These are phyloP conservation scores for Trypoxylus dichotomus DNA, from an alignment of 1,140 invertebrate species.

Conservation along the genomic window DNA sequence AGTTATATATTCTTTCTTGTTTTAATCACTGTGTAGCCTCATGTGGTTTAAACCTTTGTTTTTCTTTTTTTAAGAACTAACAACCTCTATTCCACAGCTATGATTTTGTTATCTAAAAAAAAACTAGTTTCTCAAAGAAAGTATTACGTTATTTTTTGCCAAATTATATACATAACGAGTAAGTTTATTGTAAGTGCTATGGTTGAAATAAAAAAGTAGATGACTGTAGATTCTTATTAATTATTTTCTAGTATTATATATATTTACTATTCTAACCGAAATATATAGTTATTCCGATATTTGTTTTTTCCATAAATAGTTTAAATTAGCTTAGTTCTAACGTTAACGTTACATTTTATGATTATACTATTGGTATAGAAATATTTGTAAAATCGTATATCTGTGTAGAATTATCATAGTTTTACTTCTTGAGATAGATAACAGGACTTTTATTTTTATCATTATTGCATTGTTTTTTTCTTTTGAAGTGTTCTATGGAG, in stretches of 20 bases:
- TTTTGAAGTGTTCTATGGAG: no score
- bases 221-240: neutral
- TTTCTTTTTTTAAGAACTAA: neutral
- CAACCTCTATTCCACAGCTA: conserved; percentile 40
- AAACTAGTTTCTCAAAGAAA: conserved; percentile 13
- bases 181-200: conserved; percentile 42
- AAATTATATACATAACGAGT: conserved; percentile 38
- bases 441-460: neutral
- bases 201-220: conserved; percentile 7
- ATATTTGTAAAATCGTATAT: neutral
- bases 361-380: neutral
- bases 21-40: no score
- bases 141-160: conserved; percentile 6
- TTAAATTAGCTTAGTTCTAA: conserved; percentile 1
- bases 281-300: neutral
- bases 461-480: neutral
- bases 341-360: neutral
- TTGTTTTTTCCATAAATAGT: conserved; percentile 1
- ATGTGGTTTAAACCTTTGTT: no score
- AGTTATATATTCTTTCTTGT: no score
- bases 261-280: neutral
- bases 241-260: conserved; percentile 19
- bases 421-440: conserved; percentile 5
- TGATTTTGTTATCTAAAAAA: conserved; percentile 3
- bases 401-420: conserved; percentile 18